Percentiles rank a stretch among this genome's conserved stretches.
These are phyloP conservation scores for Liopterus haemorrhoidalis DNA, from an alignment of 2,888 invertebrate species.

Conservation along the genomic window DNA sequence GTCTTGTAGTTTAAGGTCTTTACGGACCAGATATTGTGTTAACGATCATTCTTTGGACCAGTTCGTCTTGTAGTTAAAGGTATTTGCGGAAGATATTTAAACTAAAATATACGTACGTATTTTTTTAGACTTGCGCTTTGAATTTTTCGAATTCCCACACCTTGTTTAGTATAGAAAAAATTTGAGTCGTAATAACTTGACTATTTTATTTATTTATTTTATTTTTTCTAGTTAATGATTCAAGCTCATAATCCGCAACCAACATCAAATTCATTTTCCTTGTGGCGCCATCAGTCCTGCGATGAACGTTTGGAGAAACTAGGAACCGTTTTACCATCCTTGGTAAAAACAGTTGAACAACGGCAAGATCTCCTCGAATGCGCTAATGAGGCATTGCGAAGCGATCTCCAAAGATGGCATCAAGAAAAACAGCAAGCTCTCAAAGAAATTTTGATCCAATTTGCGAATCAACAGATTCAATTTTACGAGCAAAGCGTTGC, in stretches of 20 bases:
- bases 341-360: conserved; percentile 49
- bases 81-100: too few species aligned
- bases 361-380: conserved; percentile 60
- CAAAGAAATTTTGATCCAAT: conserved; percentile 54
- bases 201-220: not conserved
- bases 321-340: conserved; percentile 47
- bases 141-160: too few species aligned
- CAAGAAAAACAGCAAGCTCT: conserved; percentile 58
- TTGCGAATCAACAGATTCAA: conserved; percentile 60
- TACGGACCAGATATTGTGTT: too few species aligned
- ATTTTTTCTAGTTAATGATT: not conserved
- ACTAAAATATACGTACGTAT: too few species aligned
- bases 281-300: conserved; percentile 56
- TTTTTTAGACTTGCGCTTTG: too few species aligned
- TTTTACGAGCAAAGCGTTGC: conserved; percentile 56
- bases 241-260: too few species aligned
- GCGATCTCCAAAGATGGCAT: conserved; percentile 64
- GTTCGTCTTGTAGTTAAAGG: too few species aligned
- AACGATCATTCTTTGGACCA: too few species aligned
- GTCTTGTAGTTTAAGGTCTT: too few species aligned
- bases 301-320: conserved; percentile 53
- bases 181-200: not conserved
- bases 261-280: conserved; percentile 41
- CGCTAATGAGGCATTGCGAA: conserved; percentile 61
- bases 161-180: too few species aligned